Base-by-base conservation (phyloP, 2,113 vertebrate species). In the Maccullochella peelii region DNA sequence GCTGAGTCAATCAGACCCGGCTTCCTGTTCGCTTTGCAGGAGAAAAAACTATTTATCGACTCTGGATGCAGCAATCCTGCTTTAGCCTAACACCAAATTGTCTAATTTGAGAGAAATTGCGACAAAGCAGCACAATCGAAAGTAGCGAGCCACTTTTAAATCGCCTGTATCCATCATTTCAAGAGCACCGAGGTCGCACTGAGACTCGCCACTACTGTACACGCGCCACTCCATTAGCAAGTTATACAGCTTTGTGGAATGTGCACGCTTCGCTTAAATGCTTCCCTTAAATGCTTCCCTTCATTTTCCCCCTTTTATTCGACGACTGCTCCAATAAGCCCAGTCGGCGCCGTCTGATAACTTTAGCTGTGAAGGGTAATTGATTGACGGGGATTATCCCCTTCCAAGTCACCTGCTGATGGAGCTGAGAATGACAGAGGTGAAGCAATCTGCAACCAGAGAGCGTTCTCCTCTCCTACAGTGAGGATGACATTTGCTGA, bases 321-420 rank as follows among this genome's bases (percentile, higher is more conserved):
- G 68, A 55, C 70, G 40, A 21, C 85, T 54, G 79, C 77, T 80
- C 82, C 82, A 92, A 90, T 90, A 86, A 90, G 85, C 89, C 70
- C 27, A 21, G 73, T 65, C 57, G 77, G 86, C 54, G 81, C 82
- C 73, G 57, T 73, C 80, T 92, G 89, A 92, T 92, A 91, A 93
- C 93, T 93, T 94, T 93, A 80, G 72, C 90, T 83, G 58, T 93
- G 87, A 91, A 93, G 88, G 90, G 87, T 90, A 95, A 93, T 94
- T 95, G 93, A 95, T 95, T 93, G 91, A 81, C 44, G n/a, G 67
- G 93, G 94, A 95, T 94, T 94, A 94, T 92, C 88, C 90, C 73
- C 75, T 73, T 70, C 83, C 74, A 77, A 86, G 84, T 88, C 85
- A 88, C 89, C 84, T 88, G 87, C 87, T 90, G 89, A 90, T 87